phyloP scores from a whole-genome alignment of 1,140 invertebrate genomes.

The Drosophila kepulauana region DNA sequence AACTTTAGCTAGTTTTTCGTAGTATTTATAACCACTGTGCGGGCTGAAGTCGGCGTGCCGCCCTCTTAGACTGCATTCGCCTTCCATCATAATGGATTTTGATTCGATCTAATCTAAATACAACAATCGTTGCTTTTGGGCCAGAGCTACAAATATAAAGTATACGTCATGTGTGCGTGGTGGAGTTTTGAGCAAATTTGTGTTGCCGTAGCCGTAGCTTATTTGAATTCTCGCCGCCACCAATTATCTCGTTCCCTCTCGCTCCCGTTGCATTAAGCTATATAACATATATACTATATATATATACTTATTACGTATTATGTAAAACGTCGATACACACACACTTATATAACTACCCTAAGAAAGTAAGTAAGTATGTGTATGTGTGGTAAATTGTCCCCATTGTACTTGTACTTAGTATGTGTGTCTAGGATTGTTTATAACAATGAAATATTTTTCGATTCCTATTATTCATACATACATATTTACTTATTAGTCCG shows the following conservation, averaged over 20 bases:
- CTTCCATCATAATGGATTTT: neutral
- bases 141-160: slow-evolving; percentile 41
- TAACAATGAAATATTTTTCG: slow-evolving; percentile 13
- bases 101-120: slow-evolving; percentile 19
- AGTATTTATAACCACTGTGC: slow-evolving; percentile 31
- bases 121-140: slow-evolving; percentile 11
- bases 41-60: slow-evolving; percentile 12
- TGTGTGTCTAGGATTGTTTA: slow-evolving; percentile 31
- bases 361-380: neutral
- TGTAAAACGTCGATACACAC: too few species aligned
- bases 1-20: neutral
- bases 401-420: slow-evolving; percentile 18
- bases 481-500: neutral
- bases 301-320: neutral
- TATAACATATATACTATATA: neutral
- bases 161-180: slow-evolving; percentile 60
- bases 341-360: too few species aligned
- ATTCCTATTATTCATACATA: slow-evolving; percentile 11
- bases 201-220: slow-evolving; percentile 39
- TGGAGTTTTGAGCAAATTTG: slow-evolving; percentile 56
- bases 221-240: neutral
- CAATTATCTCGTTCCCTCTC: neutral
- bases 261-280: slow-evolving; percentile 22
- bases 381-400: neutral
- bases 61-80: neutral